Evolutionary conservation across 2,888 invertebrate species (phyloP), one percentile per base, ranked within the genome.

Genomic region (Diachrysia chrysitis): DNA sequence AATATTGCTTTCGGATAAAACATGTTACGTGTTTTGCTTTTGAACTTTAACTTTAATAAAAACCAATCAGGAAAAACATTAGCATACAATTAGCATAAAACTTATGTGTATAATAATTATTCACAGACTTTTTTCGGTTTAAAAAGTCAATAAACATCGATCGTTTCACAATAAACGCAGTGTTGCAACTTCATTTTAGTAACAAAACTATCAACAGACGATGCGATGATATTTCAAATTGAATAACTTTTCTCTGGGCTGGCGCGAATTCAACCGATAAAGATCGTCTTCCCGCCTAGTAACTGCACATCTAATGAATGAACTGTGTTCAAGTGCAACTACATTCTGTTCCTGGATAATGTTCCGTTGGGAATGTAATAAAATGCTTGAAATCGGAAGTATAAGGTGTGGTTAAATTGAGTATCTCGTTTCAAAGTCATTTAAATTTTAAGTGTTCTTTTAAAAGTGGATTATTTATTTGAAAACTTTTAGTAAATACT

Each of bases 161-260:
- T 51, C 1, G 12, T 21, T 51, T 51, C 12, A 21, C 48, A 2
- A 12, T 51, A 54, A 29, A 54, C 16, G 4, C 51, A 10, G 12
- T 53, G 14, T 19, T 5, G 53, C 12, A 14, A n/a, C 23, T 16
- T 25, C 14, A 32, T 78, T 81, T 77, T 69, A 78, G 81, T 69
- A 78, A 7, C 32, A 79, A n/a, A n/a, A 79, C 78, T 77, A 78
- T 78, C 69, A 78, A 81, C 70, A 78, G 80, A 80, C 78, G 76
- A 78, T 82, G 86, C 86, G 86, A 87, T 89, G 87, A 85, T 88
- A 89, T 89, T 86, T 88, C 84, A 85, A 88, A 89, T 87, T 86
- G 89, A 87, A 86, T 89, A 89, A 90, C 83, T 90, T 89, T 84
- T 76, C 64, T 72, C 83, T 92, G 92, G 88, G 78, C 78, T 76